Evolutionary conservation across 2,888 invertebrate genomes (phyloP), one percentile per base, ranked within the genome.

Genomic region (Teinopalpus imperialis): DNA sequence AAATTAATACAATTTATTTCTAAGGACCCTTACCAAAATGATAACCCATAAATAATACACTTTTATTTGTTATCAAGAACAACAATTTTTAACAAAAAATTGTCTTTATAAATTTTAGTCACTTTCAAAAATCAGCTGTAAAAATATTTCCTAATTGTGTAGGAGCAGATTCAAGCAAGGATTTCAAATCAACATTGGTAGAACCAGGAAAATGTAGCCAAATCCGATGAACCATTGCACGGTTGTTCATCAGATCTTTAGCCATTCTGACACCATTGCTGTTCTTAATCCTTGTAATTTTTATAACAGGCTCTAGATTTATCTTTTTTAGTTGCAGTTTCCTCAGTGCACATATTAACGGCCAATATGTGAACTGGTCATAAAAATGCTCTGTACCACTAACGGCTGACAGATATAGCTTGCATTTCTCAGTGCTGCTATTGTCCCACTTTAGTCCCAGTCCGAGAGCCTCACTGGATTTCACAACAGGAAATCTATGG

Each of bases 201-300:
- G 63, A 16, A 0, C 53, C 59, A 0, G 69, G 55, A 34, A 77
- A 78, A 20, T 48, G 29, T 0, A 24, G 16, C 76, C 76, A 79
- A 1, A 74, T 42, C 1, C 46, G 41, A 10, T 54, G 50, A 0
- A 68, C 61, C 0, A 24, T 34, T 0, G 47, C 14, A 9, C 55
- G 45, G 35, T 74, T 66, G 1, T 41, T 42, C 42, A 61, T 61
- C 5, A 78, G 30, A 16, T 63, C 43, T 2, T 49, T 48, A 0
- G 63, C 66, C 67, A 75, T 63, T n/a, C 53, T 57, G 1, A 57
- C 43, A 0, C 69, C 71, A 0, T 65, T 27, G n/a, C 47, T 46
- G 36, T 71, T 73, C 42, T 75, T 78, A 0, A 74, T 68, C 34
- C 59, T 69, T 0, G 77, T 74, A 32, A 74, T 69, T 48, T 76